Percentiles rank a stretch among this genome's conserved stretches.
phyloP scores from a whole-genome alignment of 1,140 invertebrate species.

The Oryzaephilus surinamensis region DNA sequence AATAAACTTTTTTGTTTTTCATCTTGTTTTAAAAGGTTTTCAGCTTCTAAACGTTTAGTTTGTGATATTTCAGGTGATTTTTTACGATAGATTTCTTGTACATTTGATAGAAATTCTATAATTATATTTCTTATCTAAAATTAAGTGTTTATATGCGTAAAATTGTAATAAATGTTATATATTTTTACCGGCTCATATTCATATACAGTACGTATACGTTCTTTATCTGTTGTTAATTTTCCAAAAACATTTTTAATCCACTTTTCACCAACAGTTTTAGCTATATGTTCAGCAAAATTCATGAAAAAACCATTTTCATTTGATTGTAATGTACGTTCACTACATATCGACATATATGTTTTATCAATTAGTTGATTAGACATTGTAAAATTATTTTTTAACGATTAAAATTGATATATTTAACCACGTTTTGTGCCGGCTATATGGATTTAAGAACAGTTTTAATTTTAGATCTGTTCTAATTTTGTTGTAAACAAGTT shows the following conservation, averaged over 20 bases:
- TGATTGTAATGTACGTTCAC: constrained; percentile 47
- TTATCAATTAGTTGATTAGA: no score
- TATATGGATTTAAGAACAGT: no score
- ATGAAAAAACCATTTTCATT: constrained; percentile 48
- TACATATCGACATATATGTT: constrained; percentile 35
- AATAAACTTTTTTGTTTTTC: constrained; percentile 45
- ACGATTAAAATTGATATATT: no score
- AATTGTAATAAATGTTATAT: not conserved
- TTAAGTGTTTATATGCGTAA: constrained; percentile 15
- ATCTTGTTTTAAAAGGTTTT: constrained; percentile 36
- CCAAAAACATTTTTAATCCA: constrained; percentile 46
- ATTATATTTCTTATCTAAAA: constrained; percentile 41
- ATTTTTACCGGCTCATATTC: constrained; percentile 38
- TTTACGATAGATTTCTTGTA: constrained; percentile 43
- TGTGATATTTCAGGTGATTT: constrained; percentile 44
- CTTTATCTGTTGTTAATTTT: constrained; percentile 40
- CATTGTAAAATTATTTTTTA: no score
- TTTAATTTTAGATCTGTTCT: no score
- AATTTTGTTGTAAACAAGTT: no score
- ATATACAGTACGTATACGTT: constrained; percentile 41
- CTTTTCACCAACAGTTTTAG: constrained; percentile 34
- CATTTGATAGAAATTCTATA: constrained; percentile 41
- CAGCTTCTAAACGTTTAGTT: constrained; percentile 39
- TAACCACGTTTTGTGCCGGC: no score
- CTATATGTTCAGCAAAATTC: constrained; percentile 42